A percentile compares a stretch with the other conserved stretches of the same genome.
These are phyloP conservation scores for Naja naja DNA, from an alignment of 2,113 vertebrate genomes.

Conservation along the genomic window DNA sequence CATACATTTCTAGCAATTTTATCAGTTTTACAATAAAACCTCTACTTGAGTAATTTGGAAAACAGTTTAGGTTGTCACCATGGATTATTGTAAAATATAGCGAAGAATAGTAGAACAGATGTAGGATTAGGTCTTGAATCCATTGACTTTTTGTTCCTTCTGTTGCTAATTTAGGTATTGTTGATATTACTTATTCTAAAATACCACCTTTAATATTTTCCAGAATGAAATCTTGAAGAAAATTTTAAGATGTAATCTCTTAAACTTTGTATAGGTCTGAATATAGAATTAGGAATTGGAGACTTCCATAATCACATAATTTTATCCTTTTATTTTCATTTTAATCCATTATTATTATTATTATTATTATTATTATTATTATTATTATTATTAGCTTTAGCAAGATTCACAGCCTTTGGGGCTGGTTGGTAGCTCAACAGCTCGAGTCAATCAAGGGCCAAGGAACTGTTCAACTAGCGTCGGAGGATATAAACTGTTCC, in stretches of 20 bases:
- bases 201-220: not conserved
- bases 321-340: not conserved
- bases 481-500: too few relatives aligned
- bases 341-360: not conserved
- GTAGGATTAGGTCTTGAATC: not conserved
- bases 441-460: too few relatives aligned
- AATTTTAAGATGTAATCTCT: not conserved
- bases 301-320: not conserved
- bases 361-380: too few relatives aligned
- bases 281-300: not conserved
- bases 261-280: not conserved
- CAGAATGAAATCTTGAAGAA: not conserved
- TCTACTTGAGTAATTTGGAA: not conserved
- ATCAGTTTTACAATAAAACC: not conserved
- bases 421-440: too few relatives aligned
- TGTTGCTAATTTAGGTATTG: constrained; percentile 13
- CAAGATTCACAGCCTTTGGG: too few relatives aligned
- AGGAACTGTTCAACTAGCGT: too few relatives aligned
- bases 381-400: not conserved
- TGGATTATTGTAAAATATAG: not conserved
- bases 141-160: constrained; percentile 5
- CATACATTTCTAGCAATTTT: not conserved
- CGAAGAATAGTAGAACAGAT: not conserved
- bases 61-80: not conserved
- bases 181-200: not conserved